Conservation (phyloP, 2,113 vertebrate genomes). For the Malurus melanocephalus region DNA sequence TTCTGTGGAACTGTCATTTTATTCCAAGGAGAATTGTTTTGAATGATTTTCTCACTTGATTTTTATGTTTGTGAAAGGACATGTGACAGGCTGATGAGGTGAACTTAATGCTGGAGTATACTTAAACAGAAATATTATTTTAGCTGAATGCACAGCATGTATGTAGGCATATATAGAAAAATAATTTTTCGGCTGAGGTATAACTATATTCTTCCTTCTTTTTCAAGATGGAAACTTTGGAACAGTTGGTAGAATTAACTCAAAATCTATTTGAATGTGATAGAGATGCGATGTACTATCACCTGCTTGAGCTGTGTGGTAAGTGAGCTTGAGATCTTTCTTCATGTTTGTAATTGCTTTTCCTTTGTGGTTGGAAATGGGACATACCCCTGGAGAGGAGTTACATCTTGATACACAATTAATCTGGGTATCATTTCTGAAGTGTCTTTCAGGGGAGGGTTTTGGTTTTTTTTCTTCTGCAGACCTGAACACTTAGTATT, state of each 20-base stretch:
- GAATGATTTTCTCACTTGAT: neutral
- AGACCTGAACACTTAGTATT: neutral
- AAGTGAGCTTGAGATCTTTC: slow-evolving; percentile 58
- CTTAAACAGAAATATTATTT: slow-evolving; percentile 10
- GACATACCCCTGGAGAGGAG: neutral
- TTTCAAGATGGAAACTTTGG: slow-evolving; percentile 82
- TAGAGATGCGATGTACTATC: slow-evolving; percentile 90
- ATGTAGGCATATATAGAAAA: neutral
- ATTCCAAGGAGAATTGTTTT: neutral
- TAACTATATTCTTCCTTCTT: neutral
- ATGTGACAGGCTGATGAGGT: slow-evolving; percentile 13
- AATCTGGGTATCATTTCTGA: neutral
- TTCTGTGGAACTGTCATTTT: neutral
- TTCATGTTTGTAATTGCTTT: neutral
- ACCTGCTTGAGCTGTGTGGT: slow-evolving; percentile 83
- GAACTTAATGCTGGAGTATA: slow-evolving; percentile 7
- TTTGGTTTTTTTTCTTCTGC: neutral
- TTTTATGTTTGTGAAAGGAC: slow-evolving; percentile 11
- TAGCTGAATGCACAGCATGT: neutral
- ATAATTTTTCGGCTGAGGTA: neutral
- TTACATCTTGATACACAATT: neutral
- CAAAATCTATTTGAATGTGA: slow-evolving; percentile 90
- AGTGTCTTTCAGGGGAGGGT: neutral
- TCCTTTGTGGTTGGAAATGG: neutral
- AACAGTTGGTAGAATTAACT: slow-evolving; percentile 87